Evolutionary conservation across 2,888 invertebrate genomes (phyloP).

Genomic region (Myopa tessellatipennis): DNA sequence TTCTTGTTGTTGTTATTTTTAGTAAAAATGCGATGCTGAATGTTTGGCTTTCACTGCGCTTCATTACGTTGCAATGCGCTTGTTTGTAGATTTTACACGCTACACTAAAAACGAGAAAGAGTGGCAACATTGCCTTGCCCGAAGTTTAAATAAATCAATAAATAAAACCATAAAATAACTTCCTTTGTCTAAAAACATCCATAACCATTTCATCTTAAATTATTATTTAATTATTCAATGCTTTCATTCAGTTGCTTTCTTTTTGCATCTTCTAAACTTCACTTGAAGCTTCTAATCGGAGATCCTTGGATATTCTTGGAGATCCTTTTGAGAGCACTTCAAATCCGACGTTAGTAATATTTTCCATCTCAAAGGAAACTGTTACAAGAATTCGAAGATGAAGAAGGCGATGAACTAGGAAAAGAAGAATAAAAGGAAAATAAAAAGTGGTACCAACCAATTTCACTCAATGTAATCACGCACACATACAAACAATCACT

Average conservation of each 20-base stretch:
- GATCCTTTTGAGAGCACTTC: not conserved
- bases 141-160: not conserved
- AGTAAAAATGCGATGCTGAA: not conserved
- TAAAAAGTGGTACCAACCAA: conserved; percentile 4
- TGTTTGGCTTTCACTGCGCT: conserved; percentile 7
- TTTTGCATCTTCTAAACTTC: not conserved
- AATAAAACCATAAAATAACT: too few relatives aligned
- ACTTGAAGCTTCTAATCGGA: not conserved
- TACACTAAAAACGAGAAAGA: too few relatives aligned
- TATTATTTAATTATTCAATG: not conserved
- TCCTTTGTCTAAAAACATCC: too few relatives aligned
- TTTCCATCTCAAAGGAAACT: conserved; percentile 4
- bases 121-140: too few relatives aligned
- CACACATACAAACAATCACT: not conserved
- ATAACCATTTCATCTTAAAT: not conserved
- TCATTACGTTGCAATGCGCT: conserved; percentile 6
- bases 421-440: too few relatives aligned
- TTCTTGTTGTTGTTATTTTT: not conserved
- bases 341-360: not conserved
- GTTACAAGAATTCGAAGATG: not conserved
- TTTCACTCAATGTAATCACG: not conserved
- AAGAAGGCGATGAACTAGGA: not conserved
- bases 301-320: too few relatives aligned
- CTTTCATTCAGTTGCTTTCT: too few relatives aligned
- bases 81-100: not conserved